Percentiles rank a stretch among this genome's conserved stretches.
phyloP scores from a whole-genome alignment of 2,113 vertebrate genomes.

The Oncorhynchus masou region DNA sequence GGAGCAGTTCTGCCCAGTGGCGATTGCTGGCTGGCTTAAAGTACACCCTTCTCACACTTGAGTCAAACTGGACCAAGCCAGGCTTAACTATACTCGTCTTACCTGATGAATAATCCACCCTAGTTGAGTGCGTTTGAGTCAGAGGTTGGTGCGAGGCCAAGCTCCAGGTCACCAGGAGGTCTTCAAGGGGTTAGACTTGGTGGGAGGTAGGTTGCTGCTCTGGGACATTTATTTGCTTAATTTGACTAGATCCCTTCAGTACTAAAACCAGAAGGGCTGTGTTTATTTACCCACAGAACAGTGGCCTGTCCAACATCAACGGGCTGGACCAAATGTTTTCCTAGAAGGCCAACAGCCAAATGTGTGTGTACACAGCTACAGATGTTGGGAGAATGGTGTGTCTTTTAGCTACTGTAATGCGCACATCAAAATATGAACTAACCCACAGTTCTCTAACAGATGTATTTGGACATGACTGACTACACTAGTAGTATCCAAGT shows the following conservation, averaged over 20 bases:
- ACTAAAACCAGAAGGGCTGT: neutral
- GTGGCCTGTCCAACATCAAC: constrained; percentile 37
- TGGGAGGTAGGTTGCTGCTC: constrained; percentile 24
- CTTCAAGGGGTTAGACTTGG: constrained; percentile 4
- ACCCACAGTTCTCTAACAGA: too few relatives aligned
- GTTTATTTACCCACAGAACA: constrained; percentile 13
- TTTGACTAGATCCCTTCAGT: constrained; percentile 8
- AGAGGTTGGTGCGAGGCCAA: constrained; percentile 14
- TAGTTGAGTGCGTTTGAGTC: constrained; percentile 24
- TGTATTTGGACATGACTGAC: too few relatives aligned
- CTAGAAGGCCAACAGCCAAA: constrained; percentile 26
- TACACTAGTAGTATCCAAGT: too few relatives aligned
- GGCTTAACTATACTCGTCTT: too few relatives aligned
- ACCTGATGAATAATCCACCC: neutral
- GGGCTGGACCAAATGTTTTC: constrained; percentile 30
- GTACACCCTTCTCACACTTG: neutral
- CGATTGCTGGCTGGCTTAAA: neutral
- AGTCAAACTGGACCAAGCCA: too few relatives aligned
- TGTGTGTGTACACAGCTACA: constrained; percentile 21
- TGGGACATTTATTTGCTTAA: constrained; percentile 15
- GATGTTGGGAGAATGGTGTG: neutral
- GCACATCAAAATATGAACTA: neutral
- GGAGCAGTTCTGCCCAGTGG: constrained; percentile 41
- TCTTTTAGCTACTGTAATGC: neutral
- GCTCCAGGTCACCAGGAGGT: constrained; percentile 14